A percentile compares a stretch with the other conserved stretches of the same genome.
These are phyloP conservation scores for Mythimna ferrago DNA, from an alignment of 2,888 invertebrate species.

Conservation along the genomic window DNA sequence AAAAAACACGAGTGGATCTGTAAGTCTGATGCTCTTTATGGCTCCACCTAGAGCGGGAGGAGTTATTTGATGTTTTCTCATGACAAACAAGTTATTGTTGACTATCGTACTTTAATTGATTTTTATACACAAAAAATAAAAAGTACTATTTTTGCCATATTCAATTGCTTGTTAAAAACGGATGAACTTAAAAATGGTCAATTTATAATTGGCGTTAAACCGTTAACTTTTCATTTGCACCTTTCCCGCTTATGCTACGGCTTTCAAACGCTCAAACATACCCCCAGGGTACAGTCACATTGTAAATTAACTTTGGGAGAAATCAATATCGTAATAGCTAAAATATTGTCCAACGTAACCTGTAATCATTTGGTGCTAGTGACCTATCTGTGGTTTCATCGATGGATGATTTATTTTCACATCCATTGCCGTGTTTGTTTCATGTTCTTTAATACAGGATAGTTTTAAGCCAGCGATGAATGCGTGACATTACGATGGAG, in stretches of 20 bases:
- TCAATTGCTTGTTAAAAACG: neutral
- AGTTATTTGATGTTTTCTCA: too few species aligned
- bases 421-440: slow-evolving; percentile 26
- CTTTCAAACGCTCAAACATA: slow-evolving; percentile 74
- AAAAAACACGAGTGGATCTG: too few species aligned
- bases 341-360: slow-evolving; percentile 79
- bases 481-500: neutral
- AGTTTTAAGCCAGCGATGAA: slow-evolving; percentile 29
- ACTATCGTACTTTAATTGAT: too few species aligned
- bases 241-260: slow-evolving; percentile 67
- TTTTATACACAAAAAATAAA: too few species aligned
- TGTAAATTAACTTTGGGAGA: slow-evolving; percentile 77
- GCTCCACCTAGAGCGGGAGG: too few species aligned
- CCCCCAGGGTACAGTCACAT: slow-evolving; percentile 72
- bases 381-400: slow-evolving; percentile 57
- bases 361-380: slow-evolving; percentile 70
- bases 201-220: slow-evolving; percentile 56
- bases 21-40: too few species aligned
- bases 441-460: accelerated
- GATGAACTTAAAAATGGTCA: neutral
- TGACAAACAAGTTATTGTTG: too few species aligned
- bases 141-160: neutral
- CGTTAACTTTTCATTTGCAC: slow-evolving; percentile 68
- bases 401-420: neutral
- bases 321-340: slow-evolving; percentile 84